Evolutionary conservation across 1,140 invertebrate genomes (phyloP).

Genomic region (Phymorhynchus buccinoides): DNA sequence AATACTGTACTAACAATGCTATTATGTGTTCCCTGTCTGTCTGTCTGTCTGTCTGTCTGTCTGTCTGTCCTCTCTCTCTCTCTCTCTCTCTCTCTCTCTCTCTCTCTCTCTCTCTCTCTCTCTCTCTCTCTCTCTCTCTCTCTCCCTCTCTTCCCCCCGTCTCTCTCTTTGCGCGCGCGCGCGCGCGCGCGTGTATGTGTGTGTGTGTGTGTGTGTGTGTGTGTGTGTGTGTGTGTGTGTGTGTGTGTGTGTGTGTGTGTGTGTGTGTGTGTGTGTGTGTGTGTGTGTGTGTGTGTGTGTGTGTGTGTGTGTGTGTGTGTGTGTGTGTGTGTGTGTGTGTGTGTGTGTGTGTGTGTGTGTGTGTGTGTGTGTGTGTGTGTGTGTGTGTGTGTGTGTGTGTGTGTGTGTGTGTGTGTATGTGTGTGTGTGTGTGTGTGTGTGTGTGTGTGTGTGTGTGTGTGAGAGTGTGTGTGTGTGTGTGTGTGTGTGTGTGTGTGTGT

Average conservation of each 20-base stretch:
- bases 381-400: background rate
- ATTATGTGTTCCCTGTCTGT: too few species aligned
- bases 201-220: too few species aligned
- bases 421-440: background rate
- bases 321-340: constrained; percentile 27
- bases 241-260: too few species aligned
- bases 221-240: constrained; percentile 1
- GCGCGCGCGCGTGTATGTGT: too few species aligned
- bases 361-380: constrained; percentile 23
- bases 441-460: background rate
- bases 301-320: constrained; percentile 26
- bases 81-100: too few species aligned
- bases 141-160: too few species aligned
- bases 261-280: constrained; percentile 8
- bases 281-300: constrained; percentile 11
- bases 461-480: constrained; percentile 11
- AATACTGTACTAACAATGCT: too few species aligned
- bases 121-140: too few species aligned
- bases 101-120: too few species aligned
- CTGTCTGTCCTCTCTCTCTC: too few species aligned
- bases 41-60: too few species aligned
- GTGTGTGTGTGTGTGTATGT: background rate
- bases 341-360: constrained; percentile 29
- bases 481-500: constrained; percentile 1
- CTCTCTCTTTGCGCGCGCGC: too few species aligned